Base-by-base conservation (phyloP, 2,113 vertebrate genomes). In the Odobenus rosmarus region DNA sequence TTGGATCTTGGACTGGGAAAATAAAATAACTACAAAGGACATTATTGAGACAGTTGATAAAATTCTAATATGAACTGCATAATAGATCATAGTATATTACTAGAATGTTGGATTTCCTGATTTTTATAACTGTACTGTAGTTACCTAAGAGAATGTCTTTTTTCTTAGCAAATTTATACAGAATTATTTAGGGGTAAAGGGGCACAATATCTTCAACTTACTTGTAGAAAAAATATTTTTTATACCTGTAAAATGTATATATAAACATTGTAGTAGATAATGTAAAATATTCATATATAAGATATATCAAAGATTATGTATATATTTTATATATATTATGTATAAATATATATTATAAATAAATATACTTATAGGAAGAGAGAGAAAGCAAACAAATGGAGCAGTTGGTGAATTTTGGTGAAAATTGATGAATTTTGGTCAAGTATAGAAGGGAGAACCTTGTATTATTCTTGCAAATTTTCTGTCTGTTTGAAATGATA, bases 61-160 rank as follows among this genome's bases (percentile, higher is more conserved):
- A 42, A 95, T 96, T 96, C 62, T 80, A 90, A 88, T 81, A 82
- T 71, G 51, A 80, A 92, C 69, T 49, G 28, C 90, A 80, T 72
- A 90, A 62, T 31, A 61, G 62, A 67, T 94, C 71, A 77, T 57
- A 62, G n/a, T 67, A 77, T 57, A 67, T 88, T 91, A 64, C 26
- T 89, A 31, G 11, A 88, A 64, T 88, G 49, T 84, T 96, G 95
- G 51, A 95, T 95, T 92, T 96, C 57, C 84, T 96, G 76, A 76
- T 93, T 95, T 96, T 97, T 94, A 33, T 82, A 89, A 91, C 42
- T 76, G 46, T 80, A 36, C 59, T 87, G 69, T 92, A 61, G 31
- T 95, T 96, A 79, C 39, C 57, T 85, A 96, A 93, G 49, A 95
- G 33, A 80, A 90, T 69, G 46, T 88, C 83, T 28, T 92, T 96